Conservation (phyloP, 2,797 vertebrate species). For the Neoniphon sammara region DNA sequence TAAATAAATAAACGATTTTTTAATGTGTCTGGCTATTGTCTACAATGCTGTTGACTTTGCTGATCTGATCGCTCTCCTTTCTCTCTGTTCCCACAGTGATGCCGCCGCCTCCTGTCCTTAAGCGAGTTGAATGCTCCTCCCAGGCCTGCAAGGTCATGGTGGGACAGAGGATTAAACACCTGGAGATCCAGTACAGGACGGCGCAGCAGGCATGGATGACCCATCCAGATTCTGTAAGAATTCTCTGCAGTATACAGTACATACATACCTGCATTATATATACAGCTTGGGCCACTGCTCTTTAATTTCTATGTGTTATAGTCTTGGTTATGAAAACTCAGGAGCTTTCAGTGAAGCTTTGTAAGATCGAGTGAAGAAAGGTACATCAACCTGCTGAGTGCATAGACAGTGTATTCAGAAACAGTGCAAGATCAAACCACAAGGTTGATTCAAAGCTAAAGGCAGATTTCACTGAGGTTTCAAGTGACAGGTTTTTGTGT, state of each 20-base stretch:
- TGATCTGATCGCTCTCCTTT: slow-evolving; percentile 16
- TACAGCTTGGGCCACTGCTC: neutral
- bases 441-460: slow-evolving; percentile 53
- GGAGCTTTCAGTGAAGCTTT: slow-evolving; percentile 12
- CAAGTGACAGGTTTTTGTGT: slow-evolving; percentile 10
- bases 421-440: slow-evolving; percentile 5
- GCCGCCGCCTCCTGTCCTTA: slow-evolving; percentile 80
- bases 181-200: slow-evolving; percentile 80
- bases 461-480: slow-evolving; percentile 40
- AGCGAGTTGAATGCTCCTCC: slow-evolving; percentile 70
- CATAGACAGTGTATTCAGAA: no score
- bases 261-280: neutral
- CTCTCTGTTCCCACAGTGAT: slow-evolving; percentile 77
- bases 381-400: slow-evolving; percentile 10
- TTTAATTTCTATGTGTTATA: no score
- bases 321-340: neutral
- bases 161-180: slow-evolving; percentile 52
- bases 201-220: slow-evolving; percentile 50
- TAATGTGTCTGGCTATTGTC: neutral
- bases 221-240: slow-evolving; percentile 58
- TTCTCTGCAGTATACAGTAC: neutral
- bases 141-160: slow-evolving; percentile 78
- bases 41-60: slow-evolving; percentile 2
- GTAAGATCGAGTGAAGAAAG: neutral
- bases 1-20: no score